These are phyloP conservation scores for Cheilosia variabilis DNA, from an alignment of 2,888 invertebrate species.

Conservation along the genomic window DNA sequence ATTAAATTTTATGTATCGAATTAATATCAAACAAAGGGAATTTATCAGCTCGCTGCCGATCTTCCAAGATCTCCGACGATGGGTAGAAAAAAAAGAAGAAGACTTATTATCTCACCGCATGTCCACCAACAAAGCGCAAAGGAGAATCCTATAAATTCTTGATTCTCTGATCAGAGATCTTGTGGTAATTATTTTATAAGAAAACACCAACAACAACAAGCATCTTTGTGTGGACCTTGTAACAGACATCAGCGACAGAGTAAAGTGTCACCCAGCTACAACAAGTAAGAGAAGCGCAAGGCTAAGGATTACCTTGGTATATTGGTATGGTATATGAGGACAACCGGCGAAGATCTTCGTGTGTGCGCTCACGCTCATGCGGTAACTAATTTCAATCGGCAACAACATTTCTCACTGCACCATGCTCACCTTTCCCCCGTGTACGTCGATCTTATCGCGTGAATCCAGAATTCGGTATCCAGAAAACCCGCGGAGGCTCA, in stretches of 20 bases:
- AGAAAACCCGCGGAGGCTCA: constrained; percentile 36
- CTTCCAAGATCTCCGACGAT: constrained; percentile 7
- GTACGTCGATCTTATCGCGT: constrained; percentile 64
- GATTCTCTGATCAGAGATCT: constrained; percentile 53
- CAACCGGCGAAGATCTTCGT: constrained; percentile 38
- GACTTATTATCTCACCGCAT: constrained; percentile 36
- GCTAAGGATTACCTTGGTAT: constrained; percentile 14
- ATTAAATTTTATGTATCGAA: constrained; percentile 10
- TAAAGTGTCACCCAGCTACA: constrained; percentile 69
- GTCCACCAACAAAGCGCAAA: not conserved
- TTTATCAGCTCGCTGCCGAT: constrained; percentile 50
- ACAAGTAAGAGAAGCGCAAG: constrained; percentile 60
- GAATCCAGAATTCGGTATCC: constrained; percentile 50
- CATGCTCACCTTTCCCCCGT: constrained; percentile 41
- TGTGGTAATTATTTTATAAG: constrained; percentile 51
- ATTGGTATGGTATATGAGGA: not conserved
- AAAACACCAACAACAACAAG: constrained; percentile 21
- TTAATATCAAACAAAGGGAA: constrained; percentile 38
- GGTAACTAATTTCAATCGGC: constrained; percentile 70
- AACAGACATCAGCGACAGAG: constrained; percentile 46
- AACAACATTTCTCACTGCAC: constrained; percentile 66
- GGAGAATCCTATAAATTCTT: constrained; percentile 48
- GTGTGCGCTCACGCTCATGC: constrained; percentile 53
- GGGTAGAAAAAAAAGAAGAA: constrained; percentile 4
- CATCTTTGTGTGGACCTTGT: constrained; percentile 31